Evolutionary conservation across 2,113 vertebrate species (phyloP), one percentile per base, ranked within the genome.

Genomic region (Trematocara marginatum): DNA sequence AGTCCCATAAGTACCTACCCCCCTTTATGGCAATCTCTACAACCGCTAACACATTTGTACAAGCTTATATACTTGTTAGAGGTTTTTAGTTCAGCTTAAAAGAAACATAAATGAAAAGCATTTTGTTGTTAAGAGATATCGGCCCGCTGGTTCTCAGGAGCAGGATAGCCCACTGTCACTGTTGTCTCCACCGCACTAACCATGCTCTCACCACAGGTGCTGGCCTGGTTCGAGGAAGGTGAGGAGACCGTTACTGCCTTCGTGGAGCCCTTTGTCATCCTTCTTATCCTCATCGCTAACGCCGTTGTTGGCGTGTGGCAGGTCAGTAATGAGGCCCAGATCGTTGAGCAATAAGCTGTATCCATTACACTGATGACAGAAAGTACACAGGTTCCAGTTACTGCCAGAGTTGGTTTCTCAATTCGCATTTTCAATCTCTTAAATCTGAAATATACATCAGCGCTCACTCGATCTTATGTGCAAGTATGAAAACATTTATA

Each of bases 221-320:
- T 98, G 96, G 98, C 98, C 93, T 98, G 97, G 98, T 98, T 98
- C 84, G 98, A 98, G 93, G 98, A 98, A 94, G 97, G 97, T 0
- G 98, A 98, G 88, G 97, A 98, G 92, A 98, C 97, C 1, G 86
- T 98, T 93, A 98, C 98, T 0, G 98, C 98, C 90, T 98, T 98
- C 18, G 98, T 98, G 13, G 98, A 98, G 53, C 98, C 98, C 82
- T 97, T 98, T 54, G 98, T 98, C 95, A 98, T 98, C 92, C 96
- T 98, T 81, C 93, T 98, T 87, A 98, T 98, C 94, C 97, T 98
- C 90, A 97, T 98, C 52, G 97, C 97, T 86, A 98, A 98, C 2
- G 98, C 98, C 3, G 88, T 98, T 4, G 98, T 98, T 23, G 98
- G 98, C 78, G 98, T 98, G 66, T 98, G 98, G 98, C 98, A 98